These are phyloP conservation scores for Copidosoma floridanum DNA, from an alignment of 1,140 invertebrate genomes.

Conservation along the genomic window DNA sequence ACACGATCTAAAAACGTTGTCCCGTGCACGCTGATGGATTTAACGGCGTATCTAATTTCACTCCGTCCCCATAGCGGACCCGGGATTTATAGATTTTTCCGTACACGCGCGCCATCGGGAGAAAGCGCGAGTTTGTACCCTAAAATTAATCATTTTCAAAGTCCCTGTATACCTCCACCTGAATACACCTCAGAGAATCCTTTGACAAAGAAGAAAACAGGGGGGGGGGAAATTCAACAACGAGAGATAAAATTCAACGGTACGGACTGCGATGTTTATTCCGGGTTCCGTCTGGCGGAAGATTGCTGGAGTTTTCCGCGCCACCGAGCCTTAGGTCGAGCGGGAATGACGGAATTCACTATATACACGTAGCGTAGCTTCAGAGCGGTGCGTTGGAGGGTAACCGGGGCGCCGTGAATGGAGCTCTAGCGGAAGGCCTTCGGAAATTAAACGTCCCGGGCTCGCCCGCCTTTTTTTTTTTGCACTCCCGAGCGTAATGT, in stretches of 20 bases:
- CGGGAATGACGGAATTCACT: conserved; percentile 52
- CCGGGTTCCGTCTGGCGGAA: conserved; percentile 35
- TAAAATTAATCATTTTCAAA: too few relatives aligned
- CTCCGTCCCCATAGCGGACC: too few relatives aligned
- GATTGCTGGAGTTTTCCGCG: conserved; percentile 41
- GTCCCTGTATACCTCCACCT: too few relatives aligned
- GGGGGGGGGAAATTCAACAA: neutral
- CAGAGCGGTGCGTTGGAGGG: conserved; percentile 32
- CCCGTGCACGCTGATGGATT: too few relatives aligned
- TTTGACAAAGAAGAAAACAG: too few relatives aligned
- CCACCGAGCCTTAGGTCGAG: conserved; percentile 42
- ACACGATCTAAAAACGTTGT: too few relatives aligned
- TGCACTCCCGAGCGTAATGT: conserved; percentile 51
- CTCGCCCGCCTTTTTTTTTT: conserved; percentile 49
- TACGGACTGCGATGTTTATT: conserved; percentile 37
- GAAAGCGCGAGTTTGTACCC: too few relatives aligned
- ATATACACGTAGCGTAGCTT: too few relatives aligned
- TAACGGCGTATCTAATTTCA: too few relatives aligned
- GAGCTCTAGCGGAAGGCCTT: conserved; percentile 54
- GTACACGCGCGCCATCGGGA: too few relatives aligned
- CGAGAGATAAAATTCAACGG: neutral
- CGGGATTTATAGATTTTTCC: too few relatives aligned
- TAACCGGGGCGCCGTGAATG: conserved; percentile 45
- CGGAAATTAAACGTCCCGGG: conserved; percentile 57
- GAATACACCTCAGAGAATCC: too few relatives aligned